A percentile compares a stretch with the other conserved stretches of the same genome.
phyloP scores from a whole-genome alignment of 2,797 vertebrate species.

The Poecilia gillii region DNA sequence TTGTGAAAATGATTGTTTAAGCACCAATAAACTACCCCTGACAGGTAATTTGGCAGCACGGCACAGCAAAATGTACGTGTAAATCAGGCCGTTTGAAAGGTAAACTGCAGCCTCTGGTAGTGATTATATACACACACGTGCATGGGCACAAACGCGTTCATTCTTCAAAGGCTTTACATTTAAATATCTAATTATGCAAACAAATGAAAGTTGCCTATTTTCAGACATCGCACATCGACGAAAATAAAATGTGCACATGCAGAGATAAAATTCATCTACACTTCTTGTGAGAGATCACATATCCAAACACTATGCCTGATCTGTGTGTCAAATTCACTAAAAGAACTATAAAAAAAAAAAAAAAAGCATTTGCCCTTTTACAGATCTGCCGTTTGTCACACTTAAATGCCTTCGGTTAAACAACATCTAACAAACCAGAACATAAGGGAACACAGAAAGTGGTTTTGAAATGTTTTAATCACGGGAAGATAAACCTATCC shows the following conservation, averaged over 20 bases:
- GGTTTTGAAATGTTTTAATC: not conserved
- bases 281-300: not conserved
- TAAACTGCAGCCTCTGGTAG: conserved; percentile 13
- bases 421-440: not conserved
- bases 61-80: conserved; percentile 48
- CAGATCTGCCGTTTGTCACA: not conserved
- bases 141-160: not conserved
- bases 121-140: conserved; percentile 21
- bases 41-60: conserved; percentile 65
- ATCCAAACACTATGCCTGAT: not conserved
- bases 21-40: conserved; percentile 62
- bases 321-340: not conserved
- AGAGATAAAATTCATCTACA: not conserved
- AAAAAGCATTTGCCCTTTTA: not conserved
- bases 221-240: not conserved
- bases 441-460: not conserved
- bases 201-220: not conserved
- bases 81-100: conserved; percentile 60
- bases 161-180: conserved; percentile 1
- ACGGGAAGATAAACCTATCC: not conserved
- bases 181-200: conserved; percentile 3
- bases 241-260: conserved; percentile 2
- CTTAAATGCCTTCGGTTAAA: not conserved
- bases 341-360: not conserved
- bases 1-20: conserved; percentile 70